These are phyloP conservation scores for Cyanocitta stelleri DNA, from an alignment of 2,113 vertebrate genomes.

Conservation along the genomic window DNA sequence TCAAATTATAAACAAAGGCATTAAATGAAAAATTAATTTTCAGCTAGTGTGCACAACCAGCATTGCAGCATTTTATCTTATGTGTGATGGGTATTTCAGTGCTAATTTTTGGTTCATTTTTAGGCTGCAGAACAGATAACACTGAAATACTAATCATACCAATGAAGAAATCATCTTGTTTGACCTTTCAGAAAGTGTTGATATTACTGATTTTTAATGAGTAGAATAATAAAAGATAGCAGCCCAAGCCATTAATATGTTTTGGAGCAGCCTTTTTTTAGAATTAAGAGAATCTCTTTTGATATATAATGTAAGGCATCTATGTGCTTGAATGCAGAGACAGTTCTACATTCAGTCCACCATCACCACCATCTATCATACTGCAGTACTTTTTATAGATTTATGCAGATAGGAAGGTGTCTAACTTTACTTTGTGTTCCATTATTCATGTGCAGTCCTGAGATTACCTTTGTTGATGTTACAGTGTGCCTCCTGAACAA, in stretches of 20 bases:
- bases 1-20: not conserved
- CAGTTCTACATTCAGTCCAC: not conserved
- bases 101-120: not conserved
- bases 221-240: not conserved
- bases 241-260: not conserved
- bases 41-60: not conserved
- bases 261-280: not conserved
- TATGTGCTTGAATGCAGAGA: not conserved
- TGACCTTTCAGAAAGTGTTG: constrained; percentile 24
- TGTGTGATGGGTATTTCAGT: not conserved
- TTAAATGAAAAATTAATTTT: not conserved
- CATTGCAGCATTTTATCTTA: not conserved
- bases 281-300: not conserved
- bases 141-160: not conserved
- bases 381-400: not conserved
- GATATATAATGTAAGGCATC: constrained; percentile 8
- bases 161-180: not conserved
- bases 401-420: constrained; percentile 10
- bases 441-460: constrained; percentile 48
- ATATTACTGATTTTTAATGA: constrained; percentile 10
- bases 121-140: not conserved
- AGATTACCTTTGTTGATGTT: constrained; percentile 2
- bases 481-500: not conserved
- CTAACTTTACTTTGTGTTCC: constrained; percentile 39
- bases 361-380: not conserved